phyloP scores from a whole-genome alignment of 2,888 invertebrate species.

The Andricus curvator region DNA sequence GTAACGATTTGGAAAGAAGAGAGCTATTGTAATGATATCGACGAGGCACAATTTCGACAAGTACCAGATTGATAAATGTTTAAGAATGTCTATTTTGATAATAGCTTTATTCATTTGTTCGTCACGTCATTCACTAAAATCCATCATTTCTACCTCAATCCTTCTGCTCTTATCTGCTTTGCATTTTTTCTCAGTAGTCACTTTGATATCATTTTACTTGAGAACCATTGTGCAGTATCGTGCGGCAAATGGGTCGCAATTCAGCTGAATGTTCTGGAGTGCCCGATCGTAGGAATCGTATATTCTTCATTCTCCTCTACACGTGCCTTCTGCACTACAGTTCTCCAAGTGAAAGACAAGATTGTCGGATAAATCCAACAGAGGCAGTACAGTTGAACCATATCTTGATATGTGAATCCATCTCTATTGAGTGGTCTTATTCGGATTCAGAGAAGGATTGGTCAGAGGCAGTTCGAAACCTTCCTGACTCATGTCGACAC shows the following conservation, averaged over 20 bases:
- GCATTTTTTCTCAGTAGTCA: not conserved
- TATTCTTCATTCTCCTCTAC: conserved; percentile 17
- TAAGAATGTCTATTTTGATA: not conserved
- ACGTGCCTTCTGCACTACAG: conserved; percentile 26
- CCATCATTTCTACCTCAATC: not conserved
- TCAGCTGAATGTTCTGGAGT: not conserved
- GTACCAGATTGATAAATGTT: not conserved
- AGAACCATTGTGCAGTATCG: conserved; percentile 11
- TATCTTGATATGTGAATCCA: conserved; percentile 8
- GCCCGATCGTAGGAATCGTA: conserved; percentile 16
- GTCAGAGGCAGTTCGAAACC: conserved; percentile 29
- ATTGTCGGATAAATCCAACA: not conserved
- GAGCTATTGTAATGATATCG: not conserved
- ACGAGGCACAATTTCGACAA: not conserved
- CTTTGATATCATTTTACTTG: not conserved
- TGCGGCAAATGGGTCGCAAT: conserved; percentile 20
- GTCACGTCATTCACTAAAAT: not conserved
- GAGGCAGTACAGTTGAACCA: not conserved
- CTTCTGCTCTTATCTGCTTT: not conserved
- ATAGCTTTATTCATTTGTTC: not conserved
- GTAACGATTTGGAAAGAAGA: not conserved
- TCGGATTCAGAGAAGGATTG: conserved; percentile 34
- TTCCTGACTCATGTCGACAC: conserved; percentile 18
- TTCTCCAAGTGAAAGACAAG: conserved; percentile 18
- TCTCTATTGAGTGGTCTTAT: conserved; percentile 1